phyloP scores from a whole-genome alignment of 2,113 vertebrate genomes.

The Xyrauchen texanus region DNA sequence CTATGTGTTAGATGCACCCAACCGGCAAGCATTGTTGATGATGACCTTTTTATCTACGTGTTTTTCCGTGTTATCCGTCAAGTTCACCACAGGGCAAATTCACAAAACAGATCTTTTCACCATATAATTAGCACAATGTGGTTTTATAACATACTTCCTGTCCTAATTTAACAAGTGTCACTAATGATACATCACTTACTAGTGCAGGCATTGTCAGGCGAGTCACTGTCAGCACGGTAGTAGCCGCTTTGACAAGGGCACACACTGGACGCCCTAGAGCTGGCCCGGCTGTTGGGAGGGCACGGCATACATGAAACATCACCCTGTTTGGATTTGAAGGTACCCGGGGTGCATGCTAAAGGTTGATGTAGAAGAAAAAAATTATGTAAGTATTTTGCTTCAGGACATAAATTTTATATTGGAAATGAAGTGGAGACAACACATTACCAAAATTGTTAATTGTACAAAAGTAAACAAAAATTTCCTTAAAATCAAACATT shows the following conservation, averaged over 20 bases:
- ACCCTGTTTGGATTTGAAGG: constrained; percentile 94
- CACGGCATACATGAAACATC: constrained; percentile 88
- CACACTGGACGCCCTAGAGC: constrained; percentile 81
- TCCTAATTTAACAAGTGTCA: constrained; percentile 6
- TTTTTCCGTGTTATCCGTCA: constrained; percentile 3
- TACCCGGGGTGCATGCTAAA: constrained; percentile 85
- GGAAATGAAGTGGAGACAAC: too few species aligned
- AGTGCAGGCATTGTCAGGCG: constrained; percentile 88
- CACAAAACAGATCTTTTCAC: constrained; percentile 14
- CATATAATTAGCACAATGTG: constrained; percentile 9
- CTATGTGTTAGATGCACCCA: background rate
- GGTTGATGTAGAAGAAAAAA: background rate
- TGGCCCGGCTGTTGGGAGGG: constrained; percentile 88
- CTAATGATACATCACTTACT: constrained; percentile 79
- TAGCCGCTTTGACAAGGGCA: constrained; percentile 89
- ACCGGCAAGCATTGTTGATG: background rate
- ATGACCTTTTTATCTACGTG: constrained; percentile 15
- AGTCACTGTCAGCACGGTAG: constrained; percentile 89
- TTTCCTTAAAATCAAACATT: too few species aligned
- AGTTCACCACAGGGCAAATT: background rate
- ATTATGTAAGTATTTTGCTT: too few species aligned
- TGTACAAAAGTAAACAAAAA: too few species aligned
- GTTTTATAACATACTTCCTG: background rate
- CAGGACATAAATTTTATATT: too few species aligned
- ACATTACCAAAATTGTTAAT: too few species aligned